Conservation (phyloP, 2,797 vertebrate genomes). For the Danio albolineatus region DNA sequence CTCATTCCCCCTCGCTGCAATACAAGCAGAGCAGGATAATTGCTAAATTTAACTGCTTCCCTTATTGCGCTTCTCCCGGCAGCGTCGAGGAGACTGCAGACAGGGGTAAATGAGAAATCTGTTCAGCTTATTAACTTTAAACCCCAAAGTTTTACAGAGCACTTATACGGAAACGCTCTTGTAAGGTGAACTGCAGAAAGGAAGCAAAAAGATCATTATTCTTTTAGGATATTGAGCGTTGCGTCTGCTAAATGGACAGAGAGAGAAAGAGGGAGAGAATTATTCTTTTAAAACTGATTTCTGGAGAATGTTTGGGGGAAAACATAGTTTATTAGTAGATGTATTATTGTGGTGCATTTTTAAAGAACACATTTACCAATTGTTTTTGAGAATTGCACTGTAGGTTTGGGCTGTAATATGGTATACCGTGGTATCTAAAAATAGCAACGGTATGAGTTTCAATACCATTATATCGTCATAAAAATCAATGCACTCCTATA, state of each 20-base stretch:
- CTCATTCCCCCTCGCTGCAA: slow-evolving; percentile 41
- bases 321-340: too few species aligned
- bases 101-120: slow-evolving; percentile 49
- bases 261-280: not conserved
- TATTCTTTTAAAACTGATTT: too few species aligned
- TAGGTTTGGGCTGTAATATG: too few species aligned
- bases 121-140: slow-evolving; percentile 51
- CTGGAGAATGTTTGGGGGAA: too few species aligned
- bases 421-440: too few species aligned
- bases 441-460: too few species aligned
- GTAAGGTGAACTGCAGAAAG: slow-evolving; percentile 21
- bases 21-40: slow-evolving; percentile 49
- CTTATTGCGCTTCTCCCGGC: slow-evolving; percentile 42
- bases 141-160: slow-evolving; percentile 47
- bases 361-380: too few species aligned
- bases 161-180: slow-evolving; percentile 4
- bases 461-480: too few species aligned
- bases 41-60: slow-evolving; percentile 53
- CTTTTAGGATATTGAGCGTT: slow-evolving; percentile 17
- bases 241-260: not conserved
- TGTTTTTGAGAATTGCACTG: too few species aligned
- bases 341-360: too few species aligned
- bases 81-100: slow-evolving; percentile 30
- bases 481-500: too few species aligned
- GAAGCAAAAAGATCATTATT: slow-evolving; percentile 18